A percentile compares a stretch with the other conserved stretches of the same genome.
phyloP scores from a whole-genome alignment of 2,113 vertebrate species.

The Camelus dromedarius region DNA sequence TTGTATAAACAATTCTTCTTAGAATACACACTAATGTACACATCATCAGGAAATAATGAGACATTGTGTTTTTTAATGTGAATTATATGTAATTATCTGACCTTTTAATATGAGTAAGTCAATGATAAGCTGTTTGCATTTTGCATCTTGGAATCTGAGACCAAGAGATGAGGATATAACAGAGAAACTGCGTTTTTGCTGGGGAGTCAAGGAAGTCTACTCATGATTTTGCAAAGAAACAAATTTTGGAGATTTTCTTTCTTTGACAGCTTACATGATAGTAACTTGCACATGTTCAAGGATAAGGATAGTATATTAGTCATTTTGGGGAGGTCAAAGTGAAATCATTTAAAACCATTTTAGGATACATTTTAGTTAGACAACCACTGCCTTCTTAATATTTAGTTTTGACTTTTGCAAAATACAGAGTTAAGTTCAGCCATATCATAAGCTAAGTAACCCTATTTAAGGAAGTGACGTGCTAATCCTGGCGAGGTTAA shows the following conservation, averaged over 20 bases:
- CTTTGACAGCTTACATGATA: background rate
- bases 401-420: constrained; percentile 22
- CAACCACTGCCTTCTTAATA: background rate
- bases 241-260: background rate
- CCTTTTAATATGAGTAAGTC: background rate
- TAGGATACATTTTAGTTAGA: background rate
- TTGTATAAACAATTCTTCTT: background rate
- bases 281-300: background rate
- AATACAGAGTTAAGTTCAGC: background rate
- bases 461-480: background rate
- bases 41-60: background rate
- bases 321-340: background rate
- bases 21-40: background rate
- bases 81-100: background rate
- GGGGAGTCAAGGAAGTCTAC: background rate
- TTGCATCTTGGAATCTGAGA: background rate
- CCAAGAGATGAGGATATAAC: background rate
- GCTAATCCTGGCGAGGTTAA: background rate
- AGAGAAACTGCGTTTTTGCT: background rate
- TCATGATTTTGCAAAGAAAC: background rate
- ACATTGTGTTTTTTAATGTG: background rate
- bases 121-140: background rate
- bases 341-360: constrained; percentile 6
- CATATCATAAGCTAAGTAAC: background rate
- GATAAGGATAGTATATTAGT: background rate